Evolutionary conservation across 2,888 invertebrate genomes (phyloP).

Genomic region (Caenorhabditis uteleia): DNA sequence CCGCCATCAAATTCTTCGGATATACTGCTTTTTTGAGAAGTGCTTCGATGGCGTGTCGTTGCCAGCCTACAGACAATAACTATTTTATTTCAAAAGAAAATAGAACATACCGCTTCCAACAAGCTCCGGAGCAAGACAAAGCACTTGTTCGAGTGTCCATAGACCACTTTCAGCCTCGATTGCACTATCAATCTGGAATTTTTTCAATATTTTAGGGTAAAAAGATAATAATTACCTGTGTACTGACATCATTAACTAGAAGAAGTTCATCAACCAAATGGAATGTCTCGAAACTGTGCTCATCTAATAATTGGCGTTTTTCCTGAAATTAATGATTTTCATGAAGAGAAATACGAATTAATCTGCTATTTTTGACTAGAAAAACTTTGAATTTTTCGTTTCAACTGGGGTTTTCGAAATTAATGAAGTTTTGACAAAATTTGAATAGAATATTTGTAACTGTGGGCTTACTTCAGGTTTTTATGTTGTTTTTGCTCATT

Average conservation of each 20-base stretch:
- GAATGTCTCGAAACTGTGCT: slow-evolving; percentile 66
- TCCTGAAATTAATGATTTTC: slow-evolving; percentile 52
- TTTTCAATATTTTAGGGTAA: background rate
- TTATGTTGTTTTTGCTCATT: no score
- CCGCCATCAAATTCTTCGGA: slow-evolving; percentile 65
- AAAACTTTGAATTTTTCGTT: no score
- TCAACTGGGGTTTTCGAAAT: background rate
- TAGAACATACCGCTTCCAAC: slow-evolving; percentile 65
- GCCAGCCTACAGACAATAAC: slow-evolving; percentile 66
- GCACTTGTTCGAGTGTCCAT: slow-evolving; percentile 66
- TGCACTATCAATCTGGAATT: slow-evolving; percentile 39
- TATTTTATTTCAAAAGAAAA: background rate
- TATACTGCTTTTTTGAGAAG: slow-evolving; percentile 66
- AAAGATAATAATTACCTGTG: slow-evolving; percentile 28
- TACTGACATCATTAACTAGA: slow-evolving; percentile 59
- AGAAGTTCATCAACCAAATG: slow-evolving; percentile 66
- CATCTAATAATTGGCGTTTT: slow-evolving; percentile 64
- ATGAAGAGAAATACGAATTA: background rate
- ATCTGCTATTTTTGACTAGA: background rate
- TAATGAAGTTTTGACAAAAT: background rate
- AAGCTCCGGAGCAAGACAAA: slow-evolving; percentile 66
- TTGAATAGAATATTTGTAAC: no score
- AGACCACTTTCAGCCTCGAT: slow-evolving; percentile 66
- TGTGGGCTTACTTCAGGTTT: no score
- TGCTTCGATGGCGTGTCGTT: slow-evolving; percentile 65